phyloP scores from a whole-genome alignment of 2,888 invertebrate species.

The Zeuzera pyrina region DNA sequence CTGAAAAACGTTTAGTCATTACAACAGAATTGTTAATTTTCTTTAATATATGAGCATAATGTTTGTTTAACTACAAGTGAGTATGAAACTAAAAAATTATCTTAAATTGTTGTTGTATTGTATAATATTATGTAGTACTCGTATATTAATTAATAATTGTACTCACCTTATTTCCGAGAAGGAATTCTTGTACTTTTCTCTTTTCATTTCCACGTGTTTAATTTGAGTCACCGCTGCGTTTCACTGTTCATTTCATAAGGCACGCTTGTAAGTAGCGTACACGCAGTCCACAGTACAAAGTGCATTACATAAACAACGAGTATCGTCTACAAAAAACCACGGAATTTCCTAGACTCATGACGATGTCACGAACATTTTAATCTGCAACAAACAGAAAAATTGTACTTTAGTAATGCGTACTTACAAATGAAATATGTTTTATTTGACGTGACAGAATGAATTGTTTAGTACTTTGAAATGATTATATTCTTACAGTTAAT shows the following conservation, averaged over 20 bases:
- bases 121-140: too few species aligned
- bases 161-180: conserved; percentile 48
- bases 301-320: conserved; percentile 35
- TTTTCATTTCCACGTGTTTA: conserved; percentile 67
- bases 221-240: conserved; percentile 29
- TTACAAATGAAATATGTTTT: too few species aligned
- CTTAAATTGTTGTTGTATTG: too few species aligned
- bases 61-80: too few species aligned
- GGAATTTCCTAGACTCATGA: conserved; percentile 24
- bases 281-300: conserved; percentile 21
- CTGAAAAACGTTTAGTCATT: too few species aligned
- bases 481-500: too few species aligned
- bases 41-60: too few species aligned
- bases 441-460: too few species aligned
- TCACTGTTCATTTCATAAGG: conserved; percentile 30
- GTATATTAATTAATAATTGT: conserved; percentile 3
- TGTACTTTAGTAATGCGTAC: too few species aligned
- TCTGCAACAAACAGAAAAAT: conserved; percentile 35
- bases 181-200: conserved; percentile 64
- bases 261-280: conserved; percentile 1
- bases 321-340: conserved; percentile 27
- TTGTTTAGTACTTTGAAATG: too few species aligned
- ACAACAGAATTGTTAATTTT: too few species aligned
- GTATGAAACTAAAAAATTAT: too few species aligned
- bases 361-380: conserved; percentile 14